Conservation (phyloP, 2,888 invertebrate genomes). For the Netelia virgata region DNA sequence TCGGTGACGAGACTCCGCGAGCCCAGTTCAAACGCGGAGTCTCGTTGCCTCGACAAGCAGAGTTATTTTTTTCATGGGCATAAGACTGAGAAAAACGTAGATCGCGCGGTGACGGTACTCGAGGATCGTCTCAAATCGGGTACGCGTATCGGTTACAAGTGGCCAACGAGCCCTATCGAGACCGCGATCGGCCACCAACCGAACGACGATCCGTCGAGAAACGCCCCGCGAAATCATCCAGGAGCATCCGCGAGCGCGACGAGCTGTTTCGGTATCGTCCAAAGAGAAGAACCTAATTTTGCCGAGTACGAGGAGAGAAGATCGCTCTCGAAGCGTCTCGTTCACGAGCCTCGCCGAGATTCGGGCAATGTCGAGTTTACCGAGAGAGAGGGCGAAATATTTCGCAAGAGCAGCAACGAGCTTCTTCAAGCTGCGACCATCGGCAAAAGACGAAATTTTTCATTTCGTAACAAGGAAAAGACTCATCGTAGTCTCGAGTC, state of each 20-base stretch:
- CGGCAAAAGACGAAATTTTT: slow-evolving; percentile 73
- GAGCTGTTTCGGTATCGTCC: slow-evolving; percentile 73
- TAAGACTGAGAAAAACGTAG: slow-evolving; percentile 81
- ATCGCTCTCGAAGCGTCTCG: slow-evolving; percentile 23
- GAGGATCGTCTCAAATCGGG: slow-evolving; percentile 63
- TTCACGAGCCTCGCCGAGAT: slow-evolving; percentile 66
- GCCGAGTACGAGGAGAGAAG: slow-evolving; percentile 64
- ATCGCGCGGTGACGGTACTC: slow-evolving; percentile 72
- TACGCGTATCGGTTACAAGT: slow-evolving; percentile 24
- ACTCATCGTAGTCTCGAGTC: slow-evolving; percentile 79
- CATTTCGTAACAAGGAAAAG: slow-evolving; percentile 76
- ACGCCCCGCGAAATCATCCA: background rate
- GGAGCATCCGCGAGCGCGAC: slow-evolving; percentile 61
- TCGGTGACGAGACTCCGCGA: slow-evolving; percentile 61
- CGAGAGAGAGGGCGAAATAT: slow-evolving; percentile 79
- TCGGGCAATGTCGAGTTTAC: slow-evolving; percentile 77
- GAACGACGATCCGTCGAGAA: slow-evolving; percentile 57
- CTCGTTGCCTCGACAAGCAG: slow-evolving; percentile 78
- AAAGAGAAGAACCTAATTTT: slow-evolving; percentile 31
- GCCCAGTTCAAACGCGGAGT: slow-evolving; percentile 69
- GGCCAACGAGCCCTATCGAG: slow-evolving; percentile 8
- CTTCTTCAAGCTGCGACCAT: slow-evolving; percentile 70
- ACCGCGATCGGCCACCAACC: slow-evolving; percentile 37
- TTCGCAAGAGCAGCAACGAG: slow-evolving; percentile 77
- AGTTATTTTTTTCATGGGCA: slow-evolving; percentile 83